Conservation (phyloP, 2,888 invertebrate species). For the Drosophila mimica region DNA sequence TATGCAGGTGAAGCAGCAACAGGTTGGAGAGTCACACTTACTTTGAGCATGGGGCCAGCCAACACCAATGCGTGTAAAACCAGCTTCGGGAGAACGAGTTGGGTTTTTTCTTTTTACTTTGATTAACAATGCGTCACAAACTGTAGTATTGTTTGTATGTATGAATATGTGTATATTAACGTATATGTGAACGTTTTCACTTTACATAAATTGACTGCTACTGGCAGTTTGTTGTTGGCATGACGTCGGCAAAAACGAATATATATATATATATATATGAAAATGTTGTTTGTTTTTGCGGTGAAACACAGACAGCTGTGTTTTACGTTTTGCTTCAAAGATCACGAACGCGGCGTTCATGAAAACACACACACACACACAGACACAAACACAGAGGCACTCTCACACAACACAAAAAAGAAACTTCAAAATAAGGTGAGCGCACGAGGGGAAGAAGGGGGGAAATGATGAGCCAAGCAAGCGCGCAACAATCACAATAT, state of each 20-base stretch:
- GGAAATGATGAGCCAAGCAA: conserved; percentile 40
- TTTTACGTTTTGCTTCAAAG: conserved; percentile 82
- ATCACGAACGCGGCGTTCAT: conserved; percentile 82
- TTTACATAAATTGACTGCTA: conserved; percentile 73
- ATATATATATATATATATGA: conserved; percentile 18
- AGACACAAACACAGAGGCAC: conserved; percentile 31
- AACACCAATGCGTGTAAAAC: conserved; percentile 54
- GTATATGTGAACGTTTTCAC: conserved; percentile 60
- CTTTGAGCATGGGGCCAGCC: conserved; percentile 60
- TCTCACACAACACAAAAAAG: conserved; percentile 31
- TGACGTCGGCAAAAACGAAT: conserved; percentile 66
- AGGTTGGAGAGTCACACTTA: conserved; percentile 61
- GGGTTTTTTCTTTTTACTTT: conserved; percentile 2
- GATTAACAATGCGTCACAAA: conserved; percentile 24
- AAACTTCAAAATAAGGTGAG: conserved; percentile 40
- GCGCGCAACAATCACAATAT: conserved; percentile 69
- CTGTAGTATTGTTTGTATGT: conserved; percentile 12
- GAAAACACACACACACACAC: conserved; percentile 56
- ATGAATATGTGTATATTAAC: conserved; percentile 7
- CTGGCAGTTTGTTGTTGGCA: conserved; percentile 71
- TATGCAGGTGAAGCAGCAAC: conserved; percentile 4
- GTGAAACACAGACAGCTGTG: conserved; percentile 73
- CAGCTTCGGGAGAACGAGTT: conserved; percentile 54
- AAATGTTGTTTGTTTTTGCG: conserved; percentile 48
- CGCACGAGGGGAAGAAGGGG: conserved; percentile 3